These are phyloP conservation scores for Pachypsylla venusta DNA, from an alignment of 1,140 invertebrate genomes.

Conservation along the genomic window DNA sequence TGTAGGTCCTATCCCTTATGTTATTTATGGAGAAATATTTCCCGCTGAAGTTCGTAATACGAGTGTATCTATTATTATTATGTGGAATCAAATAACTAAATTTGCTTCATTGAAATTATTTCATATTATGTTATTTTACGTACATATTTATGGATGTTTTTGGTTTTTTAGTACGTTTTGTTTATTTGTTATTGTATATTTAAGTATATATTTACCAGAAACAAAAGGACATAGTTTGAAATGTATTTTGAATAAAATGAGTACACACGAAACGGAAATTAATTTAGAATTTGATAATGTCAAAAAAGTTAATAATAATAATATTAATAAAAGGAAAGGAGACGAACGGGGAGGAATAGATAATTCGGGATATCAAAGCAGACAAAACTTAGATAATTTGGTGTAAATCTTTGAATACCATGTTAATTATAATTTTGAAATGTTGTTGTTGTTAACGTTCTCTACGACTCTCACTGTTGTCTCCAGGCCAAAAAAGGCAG, in stretches of 20 bases:
- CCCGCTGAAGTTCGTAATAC: constrained; percentile 13
- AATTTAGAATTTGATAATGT: no score
- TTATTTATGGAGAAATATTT: constrained; percentile 17
- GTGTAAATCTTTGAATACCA: no score
- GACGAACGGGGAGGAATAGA: no score
- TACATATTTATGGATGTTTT: constrained; percentile 16
- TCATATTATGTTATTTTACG: constrained; percentile 4
- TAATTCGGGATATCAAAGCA: no score
- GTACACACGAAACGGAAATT: no score
- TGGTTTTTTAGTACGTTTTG: constrained; percentile 15
- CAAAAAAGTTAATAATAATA: no score
- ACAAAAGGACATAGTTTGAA: constrained; percentile 17
- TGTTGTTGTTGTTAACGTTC: no score
- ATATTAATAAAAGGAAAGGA: no score
- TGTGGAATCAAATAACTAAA: neutral
- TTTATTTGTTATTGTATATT: constrained; percentile 11
- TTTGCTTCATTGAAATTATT: constrained; percentile 17
- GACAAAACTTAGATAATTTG: no score
- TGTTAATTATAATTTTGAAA: no score
- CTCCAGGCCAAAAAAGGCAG: no score
- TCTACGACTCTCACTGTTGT: no score
- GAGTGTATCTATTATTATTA: constrained; percentile 9
- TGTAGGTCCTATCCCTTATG: constrained; percentile 14
- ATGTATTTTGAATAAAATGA: constrained; percentile 13
- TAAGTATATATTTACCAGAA: constrained; percentile 15